A percentile compares a stretch with the other conserved stretches of the same genome.
phyloP scores from a whole-genome alignment of 1,140 invertebrate genomes.

The Nebria ingens region DNA sequence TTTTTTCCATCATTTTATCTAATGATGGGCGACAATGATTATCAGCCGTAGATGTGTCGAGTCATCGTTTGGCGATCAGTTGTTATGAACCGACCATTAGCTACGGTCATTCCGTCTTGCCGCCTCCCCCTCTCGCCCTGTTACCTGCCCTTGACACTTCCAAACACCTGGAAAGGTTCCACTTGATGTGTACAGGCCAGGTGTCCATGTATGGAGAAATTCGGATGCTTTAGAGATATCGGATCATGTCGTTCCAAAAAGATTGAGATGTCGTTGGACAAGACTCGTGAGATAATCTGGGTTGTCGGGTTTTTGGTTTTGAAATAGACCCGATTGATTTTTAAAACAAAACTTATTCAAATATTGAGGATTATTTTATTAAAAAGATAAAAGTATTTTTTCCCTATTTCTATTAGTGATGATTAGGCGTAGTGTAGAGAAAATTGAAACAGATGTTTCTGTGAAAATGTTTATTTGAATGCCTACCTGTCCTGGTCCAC shows the following conservation, averaged over 20 bases:
- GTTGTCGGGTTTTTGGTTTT: too few species aligned
- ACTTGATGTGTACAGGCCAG: not conserved
- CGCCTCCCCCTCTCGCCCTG: not conserved
- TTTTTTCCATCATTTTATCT: constrained; percentile 4
- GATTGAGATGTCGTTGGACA: not conserved
- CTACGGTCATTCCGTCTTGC: too few species aligned
- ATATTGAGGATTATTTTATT: too few species aligned
- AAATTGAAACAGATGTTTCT: constrained; percentile 4
- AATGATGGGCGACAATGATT: constrained; percentile 9
- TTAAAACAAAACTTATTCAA: too few species aligned
- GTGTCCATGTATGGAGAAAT: not conserved
- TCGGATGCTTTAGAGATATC: not conserved
- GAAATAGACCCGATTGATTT: too few species aligned
- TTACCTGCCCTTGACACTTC: not conserved
- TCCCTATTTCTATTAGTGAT: too few species aligned
- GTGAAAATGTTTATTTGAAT: constrained; percentile 3
- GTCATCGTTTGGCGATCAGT: constrained; percentile 17
- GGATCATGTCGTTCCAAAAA: not conserved
- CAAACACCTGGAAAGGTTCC: not conserved
- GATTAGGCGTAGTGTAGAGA: too few species aligned
- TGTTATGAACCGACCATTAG: constrained; percentile 17
- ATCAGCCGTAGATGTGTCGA: constrained; percentile 10
- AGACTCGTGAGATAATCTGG: too few species aligned
- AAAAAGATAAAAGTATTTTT: too few species aligned
- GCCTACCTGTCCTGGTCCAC: constrained; percentile 44